Evolutionary conservation across 1,140 invertebrate genomes (phyloP).

Genomic region (Heliconius hermathena): DNA sequence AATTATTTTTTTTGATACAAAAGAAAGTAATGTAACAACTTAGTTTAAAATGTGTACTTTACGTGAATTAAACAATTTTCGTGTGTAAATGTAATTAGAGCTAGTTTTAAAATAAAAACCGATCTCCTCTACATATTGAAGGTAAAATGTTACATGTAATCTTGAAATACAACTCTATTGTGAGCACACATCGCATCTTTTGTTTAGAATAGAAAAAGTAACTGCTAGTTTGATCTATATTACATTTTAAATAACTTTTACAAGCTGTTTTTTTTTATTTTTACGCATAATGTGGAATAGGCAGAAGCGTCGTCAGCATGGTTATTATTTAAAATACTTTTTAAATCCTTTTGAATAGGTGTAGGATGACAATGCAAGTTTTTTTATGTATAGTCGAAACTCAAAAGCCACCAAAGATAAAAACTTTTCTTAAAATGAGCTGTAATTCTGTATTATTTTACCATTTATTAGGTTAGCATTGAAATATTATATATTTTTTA

Average conservation of each 20-base stretch:
- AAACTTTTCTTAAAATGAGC: too few species aligned
- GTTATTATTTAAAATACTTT: too few species aligned
- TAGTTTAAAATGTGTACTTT: not conserved
- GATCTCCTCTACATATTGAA: constrained; percentile 19
- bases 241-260: not conserved
- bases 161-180: constrained; percentile 14
- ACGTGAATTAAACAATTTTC: not conserved
- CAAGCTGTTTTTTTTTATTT: not conserved
- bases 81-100: constrained; percentile 8
- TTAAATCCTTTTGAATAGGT: too few species aligned
- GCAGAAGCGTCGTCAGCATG: too few species aligned
- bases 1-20: too few species aligned
- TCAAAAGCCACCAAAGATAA: too few species aligned
- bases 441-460: too few species aligned
- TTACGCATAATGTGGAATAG: not conserved
- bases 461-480: too few species aligned
- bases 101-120: not conserved
- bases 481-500: too few species aligned
- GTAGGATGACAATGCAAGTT: too few species aligned
- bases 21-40: not conserved
- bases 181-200: constrained; percentile 4
- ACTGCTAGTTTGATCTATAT: not conserved
- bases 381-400: too few species aligned
- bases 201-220: not conserved
- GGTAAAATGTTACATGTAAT: constrained; percentile 9